These are phyloP conservation scores for Dicycla oo DNA, from an alignment of 2,888 invertebrate genomes.

Conservation along the genomic window DNA sequence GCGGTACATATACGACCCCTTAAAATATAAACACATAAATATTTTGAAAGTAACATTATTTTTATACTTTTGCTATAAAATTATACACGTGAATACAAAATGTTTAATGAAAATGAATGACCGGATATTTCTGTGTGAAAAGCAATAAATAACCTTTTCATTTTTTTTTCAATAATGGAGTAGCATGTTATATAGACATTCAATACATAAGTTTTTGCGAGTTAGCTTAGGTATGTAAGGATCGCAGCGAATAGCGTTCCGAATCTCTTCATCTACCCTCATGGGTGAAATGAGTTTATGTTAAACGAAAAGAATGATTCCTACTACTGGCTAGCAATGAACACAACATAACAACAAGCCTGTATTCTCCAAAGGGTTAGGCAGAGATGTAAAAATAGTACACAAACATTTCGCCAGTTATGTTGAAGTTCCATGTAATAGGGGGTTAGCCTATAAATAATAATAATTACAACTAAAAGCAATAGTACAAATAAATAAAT, in stretches of 20 bases:
- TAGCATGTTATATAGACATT: not conserved
- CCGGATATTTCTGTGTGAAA: constrained; percentile 19
- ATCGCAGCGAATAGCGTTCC: not conserved
- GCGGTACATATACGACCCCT: constrained; percentile 7
- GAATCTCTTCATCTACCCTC: constrained; percentile 13
- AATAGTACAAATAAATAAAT: not conserved
- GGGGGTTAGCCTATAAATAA: not conserved
- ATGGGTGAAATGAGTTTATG: not conserved
- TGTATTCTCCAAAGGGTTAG: not conserved
- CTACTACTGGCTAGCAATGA: not conserved
- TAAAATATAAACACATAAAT: constrained; percentile 12
- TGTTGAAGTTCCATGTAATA: not conserved
- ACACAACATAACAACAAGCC: not conserved
- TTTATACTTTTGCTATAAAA: constrained; percentile 17
- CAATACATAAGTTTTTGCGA: not conserved
- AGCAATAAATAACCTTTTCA: constrained; percentile 18
- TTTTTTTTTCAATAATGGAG: constrained; percentile 1
- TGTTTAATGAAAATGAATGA: constrained; percentile 17
- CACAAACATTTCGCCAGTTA: not conserved
- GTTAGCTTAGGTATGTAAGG: not conserved
- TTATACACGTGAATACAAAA: not conserved
- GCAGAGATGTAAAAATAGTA: not conserved
- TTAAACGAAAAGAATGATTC: not conserved
- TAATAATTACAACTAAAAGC: not conserved
- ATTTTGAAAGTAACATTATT: constrained; percentile 25